Conservation (phyloP, 2,888 invertebrate genomes). For the Eupelmus urozonus region DNA sequence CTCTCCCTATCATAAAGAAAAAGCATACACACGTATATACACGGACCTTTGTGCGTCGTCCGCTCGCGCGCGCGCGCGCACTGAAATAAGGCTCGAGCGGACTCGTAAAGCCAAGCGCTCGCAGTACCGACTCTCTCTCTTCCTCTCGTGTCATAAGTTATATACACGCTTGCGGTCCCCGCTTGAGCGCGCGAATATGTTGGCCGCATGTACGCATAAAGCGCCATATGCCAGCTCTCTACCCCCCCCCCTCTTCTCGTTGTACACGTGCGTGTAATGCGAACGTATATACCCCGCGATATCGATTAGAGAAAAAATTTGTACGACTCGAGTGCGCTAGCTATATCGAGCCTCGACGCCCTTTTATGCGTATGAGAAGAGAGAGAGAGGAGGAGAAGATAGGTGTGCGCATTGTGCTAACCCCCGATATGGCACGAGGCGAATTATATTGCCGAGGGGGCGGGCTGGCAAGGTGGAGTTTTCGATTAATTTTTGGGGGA, state of each 20-base stretch:
- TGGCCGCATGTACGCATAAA: conserved; percentile 10
- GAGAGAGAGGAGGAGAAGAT: background rate
- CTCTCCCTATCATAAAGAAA: conserved; percentile 10
- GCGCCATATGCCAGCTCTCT: conserved; percentile 16
- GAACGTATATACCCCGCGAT: background rate
- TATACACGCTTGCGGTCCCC: too few relatives aligned
- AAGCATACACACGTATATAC: background rate
- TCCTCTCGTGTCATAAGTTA: conserved; percentile 8
- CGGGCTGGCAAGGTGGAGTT: background rate
- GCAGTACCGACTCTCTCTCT: background rate
- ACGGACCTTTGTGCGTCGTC: background rate
- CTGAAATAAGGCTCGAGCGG: conserved; percentile 7
- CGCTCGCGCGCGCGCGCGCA: background rate
- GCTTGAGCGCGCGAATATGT: conserved; percentile 18
- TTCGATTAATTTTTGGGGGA: background rate
- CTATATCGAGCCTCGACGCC: background rate
- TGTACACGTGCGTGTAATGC: background rate
- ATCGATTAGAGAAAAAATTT: conserved; percentile 22
- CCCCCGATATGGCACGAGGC: too few relatives aligned
- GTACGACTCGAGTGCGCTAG: background rate
- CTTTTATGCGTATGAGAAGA: background rate
- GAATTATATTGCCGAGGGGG: background rate
- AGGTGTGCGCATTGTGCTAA: background rate
- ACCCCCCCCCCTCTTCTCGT: background rate
- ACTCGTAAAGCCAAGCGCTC: conserved; percentile 18